Base-by-base conservation (phyloP, 2,888 invertebrate genomes). In the Calephelis perditalis region DNA sequence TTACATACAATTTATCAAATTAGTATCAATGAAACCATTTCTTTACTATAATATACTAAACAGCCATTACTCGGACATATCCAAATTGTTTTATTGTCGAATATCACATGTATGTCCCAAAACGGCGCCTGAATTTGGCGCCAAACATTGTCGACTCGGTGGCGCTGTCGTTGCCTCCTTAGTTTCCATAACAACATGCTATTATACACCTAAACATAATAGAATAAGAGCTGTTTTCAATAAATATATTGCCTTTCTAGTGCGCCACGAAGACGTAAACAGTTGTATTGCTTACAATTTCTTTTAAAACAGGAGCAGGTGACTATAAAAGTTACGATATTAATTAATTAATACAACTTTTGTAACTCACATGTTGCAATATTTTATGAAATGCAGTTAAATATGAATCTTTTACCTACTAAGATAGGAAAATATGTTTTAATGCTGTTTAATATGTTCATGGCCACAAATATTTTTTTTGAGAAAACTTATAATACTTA, bases 71-170 rank as follows among this genome's bases (percentile, higher is more conserved):
- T 49, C 35, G 49, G 52, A 52, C 52, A 52, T 40, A 77, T 71
- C 73, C 72, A 73, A 84, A 84, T 82, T 82, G 79, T 83, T 82
- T 84, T 81, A 84, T 79, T 81, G 79, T 79, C 81, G 76, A 77
- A 77, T 79, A 81, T 80, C 79, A 81, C 81, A 76, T 78, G 81
- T 73, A 79, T 77, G 81, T 79, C 77, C 74, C 78, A 79, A 79
- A 71, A 77, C 79, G 83, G 84, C 82, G 82, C 77, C 77, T 67
- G 72, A 76, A 77, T 78, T 82, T 78, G 82, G 82, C 82, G 84
- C 83, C 84, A 78, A 81, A 77, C 77, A 75, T 74, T 76, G 75
- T 62, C 68, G 67, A 61, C 68, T 64, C 60, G 57, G 63, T 63
- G 71, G 67, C 69, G 68, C 68, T 67, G 78, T 77, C 76, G 63